Evolutionary conservation across 2,888 invertebrate genomes (phyloP).

Genomic region (Cheiracanthium punctorium): DNA sequence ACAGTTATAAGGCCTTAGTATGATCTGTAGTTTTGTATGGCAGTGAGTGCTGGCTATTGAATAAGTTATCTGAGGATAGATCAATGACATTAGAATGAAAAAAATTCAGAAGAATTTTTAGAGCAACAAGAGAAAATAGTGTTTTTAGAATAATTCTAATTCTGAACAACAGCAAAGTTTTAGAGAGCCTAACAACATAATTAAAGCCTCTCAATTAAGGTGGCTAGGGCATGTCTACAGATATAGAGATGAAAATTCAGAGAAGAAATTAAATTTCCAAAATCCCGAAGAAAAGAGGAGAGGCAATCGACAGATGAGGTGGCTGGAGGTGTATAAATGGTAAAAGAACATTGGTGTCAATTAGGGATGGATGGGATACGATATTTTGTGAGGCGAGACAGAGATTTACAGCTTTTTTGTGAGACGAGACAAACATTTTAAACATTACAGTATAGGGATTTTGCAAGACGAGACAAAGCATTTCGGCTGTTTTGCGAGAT

Average conservation of each 20-base stretch:
- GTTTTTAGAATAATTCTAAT: background rate
- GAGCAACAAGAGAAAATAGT: background rate
- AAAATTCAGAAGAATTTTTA: background rate
- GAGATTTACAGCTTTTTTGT: too few relatives aligned
- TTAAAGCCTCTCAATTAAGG: too few relatives aligned
- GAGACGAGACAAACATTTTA: too few relatives aligned
- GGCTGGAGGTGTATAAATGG: background rate
- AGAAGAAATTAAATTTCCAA: background rate
- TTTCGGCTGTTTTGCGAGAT: too few relatives aligned
- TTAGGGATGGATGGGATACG: too few relatives aligned
- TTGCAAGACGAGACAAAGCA: too few relatives aligned
- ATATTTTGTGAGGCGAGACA: too few relatives aligned
- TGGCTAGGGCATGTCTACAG: background rate
- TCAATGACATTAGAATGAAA: background rate
- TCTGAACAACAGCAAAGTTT: background rate
- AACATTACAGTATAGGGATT: too few relatives aligned
- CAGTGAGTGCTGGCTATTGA: background rate
- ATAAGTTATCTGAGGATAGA: background rate
- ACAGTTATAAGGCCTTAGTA: background rate
- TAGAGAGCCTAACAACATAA: background rate
- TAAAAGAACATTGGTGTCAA: background rate
- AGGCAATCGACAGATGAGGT: background rate
- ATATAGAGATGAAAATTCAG: background rate
- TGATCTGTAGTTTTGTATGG: background rate
- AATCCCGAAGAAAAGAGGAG: background rate